A percentile compares a stretch with the other conserved stretches of the same genome.
Conservation (phyloP, 2,113 vertebrate species). For the Corythornis madagascariensis region DNA sequence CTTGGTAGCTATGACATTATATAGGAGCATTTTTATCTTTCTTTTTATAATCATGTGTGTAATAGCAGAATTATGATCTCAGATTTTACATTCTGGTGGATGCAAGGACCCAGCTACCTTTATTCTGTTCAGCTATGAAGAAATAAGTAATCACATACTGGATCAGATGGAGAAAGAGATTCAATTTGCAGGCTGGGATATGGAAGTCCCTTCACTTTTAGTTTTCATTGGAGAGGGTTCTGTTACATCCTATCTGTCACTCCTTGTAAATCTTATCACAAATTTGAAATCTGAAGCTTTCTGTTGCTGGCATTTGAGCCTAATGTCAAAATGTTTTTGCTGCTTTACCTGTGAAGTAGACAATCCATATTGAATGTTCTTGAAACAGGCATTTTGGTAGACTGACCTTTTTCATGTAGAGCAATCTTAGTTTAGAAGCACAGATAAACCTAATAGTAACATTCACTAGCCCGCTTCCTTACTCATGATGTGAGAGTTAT, state of each 20-base stretch:
- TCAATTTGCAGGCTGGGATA: background rate
- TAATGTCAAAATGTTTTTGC: constrained; percentile 50
- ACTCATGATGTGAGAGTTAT: background rate
- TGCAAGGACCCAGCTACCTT: background rate
- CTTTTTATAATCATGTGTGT: background rate
- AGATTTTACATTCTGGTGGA: background rate
- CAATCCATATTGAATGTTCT: constrained; percentile 42
- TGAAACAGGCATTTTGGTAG: constrained; percentile 5
- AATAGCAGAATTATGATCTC: background rate
- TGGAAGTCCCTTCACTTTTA: background rate
- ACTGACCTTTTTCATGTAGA: background rate
- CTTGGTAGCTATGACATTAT: background rate
- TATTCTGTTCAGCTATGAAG: background rate
- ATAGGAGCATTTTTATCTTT: background rate
- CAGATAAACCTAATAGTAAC: background rate
- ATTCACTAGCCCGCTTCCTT: background rate
- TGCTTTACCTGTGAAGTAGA: constrained; percentile 37
- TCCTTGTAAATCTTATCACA: constrained; percentile 10
- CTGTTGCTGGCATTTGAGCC: constrained; percentile 36
- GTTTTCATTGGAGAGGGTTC: constrained; percentile 5
- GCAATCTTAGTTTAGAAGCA: background rate
- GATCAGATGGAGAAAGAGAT: background rate
- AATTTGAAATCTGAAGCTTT: constrained; percentile 57
- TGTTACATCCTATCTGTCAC: background rate
- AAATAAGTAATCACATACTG: background rate